phyloP scores from a whole-genome alignment of 2,797 vertebrate species.

The Oreonectes daqikongensis region DNA sequence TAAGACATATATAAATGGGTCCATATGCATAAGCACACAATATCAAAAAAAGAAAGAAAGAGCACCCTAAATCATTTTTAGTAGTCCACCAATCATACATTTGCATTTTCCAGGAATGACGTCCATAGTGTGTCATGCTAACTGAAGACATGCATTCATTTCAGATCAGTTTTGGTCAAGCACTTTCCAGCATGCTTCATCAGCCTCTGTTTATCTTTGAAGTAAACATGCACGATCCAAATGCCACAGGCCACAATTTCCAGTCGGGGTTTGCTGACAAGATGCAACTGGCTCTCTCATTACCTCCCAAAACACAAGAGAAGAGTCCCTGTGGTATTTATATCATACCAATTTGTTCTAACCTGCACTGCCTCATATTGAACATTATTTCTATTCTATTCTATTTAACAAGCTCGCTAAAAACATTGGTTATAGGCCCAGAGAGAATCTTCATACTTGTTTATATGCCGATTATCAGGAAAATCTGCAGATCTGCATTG shows the following conservation, averaged over 20 bases:
- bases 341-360: constrained; percentile 15
- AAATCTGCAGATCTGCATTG: background rate
- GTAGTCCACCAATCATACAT: constrained; percentile 49
- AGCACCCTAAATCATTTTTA: constrained; percentile 21
- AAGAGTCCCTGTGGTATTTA: constrained; percentile 33
- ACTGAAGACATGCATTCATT: constrained; percentile 63
- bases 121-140: constrained; percentile 66
- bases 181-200: constrained; percentile 65
- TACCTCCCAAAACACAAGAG: constrained; percentile 16
- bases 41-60: constrained; percentile 28
- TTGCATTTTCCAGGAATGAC: constrained; percentile 51
- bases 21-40: constrained; percentile 64
- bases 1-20: constrained; percentile 72
- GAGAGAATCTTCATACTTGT: background rate
- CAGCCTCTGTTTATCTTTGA: constrained; percentile 1
- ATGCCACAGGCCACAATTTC: constrained; percentile 33
- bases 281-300: constrained; percentile 22
- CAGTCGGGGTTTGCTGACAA: constrained; percentile 41
- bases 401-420: background rate
- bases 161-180: constrained; percentile 49
- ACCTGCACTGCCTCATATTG: background rate
- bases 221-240: constrained; percentile 53
- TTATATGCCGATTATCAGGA: background rate
- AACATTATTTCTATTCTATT: background rate
- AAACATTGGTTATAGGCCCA: background rate